Percentiles rank a stretch among this genome's conserved stretches.
These are phyloP conservation scores for Falcaria lacertinaria DNA, from an alignment of 2,888 invertebrate genomes.

Conservation along the genomic window DNA sequence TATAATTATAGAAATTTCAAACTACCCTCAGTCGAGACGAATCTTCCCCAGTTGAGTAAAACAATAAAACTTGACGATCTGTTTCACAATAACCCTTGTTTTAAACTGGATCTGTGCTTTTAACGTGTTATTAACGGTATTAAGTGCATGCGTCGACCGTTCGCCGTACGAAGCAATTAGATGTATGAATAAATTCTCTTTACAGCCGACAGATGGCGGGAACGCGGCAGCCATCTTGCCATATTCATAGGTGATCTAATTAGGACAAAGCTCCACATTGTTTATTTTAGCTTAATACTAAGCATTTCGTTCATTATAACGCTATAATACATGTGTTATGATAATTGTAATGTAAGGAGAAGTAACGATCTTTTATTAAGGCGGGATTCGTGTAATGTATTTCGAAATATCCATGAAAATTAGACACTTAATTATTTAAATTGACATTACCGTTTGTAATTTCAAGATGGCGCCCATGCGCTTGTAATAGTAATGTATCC, in stretches of 20 bases:
- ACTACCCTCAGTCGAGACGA: background rate
- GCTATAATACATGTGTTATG: background rate
- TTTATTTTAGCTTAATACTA: constrained; percentile 51
- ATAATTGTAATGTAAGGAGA: background rate
- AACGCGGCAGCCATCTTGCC: constrained; percentile 61
- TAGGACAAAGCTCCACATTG: constrained; percentile 39
- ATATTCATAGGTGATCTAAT: constrained; percentile 70
- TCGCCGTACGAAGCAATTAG: constrained; percentile 66
- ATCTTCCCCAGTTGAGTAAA: constrained; percentile 6
- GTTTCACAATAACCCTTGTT: constrained; percentile 55
- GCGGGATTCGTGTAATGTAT: background rate
- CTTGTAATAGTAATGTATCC: background rate
- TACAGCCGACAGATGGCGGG: constrained; percentile 71
- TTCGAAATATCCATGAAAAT: background rate
- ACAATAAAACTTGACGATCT: constrained; percentile 62
- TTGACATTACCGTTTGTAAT: no score
- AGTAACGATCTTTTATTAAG: background rate
- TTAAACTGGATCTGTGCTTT: constrained; percentile 60
- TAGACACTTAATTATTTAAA: background rate
- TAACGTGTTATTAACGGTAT: constrained; percentile 67
- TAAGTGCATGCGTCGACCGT: constrained; percentile 68
- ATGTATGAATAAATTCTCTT: constrained; percentile 74
- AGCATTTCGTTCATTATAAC: constrained; percentile 9
- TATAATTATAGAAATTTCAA: background rate
- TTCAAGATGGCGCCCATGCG: no score